These are phyloP conservation scores for Emys orbicularis DNA, from an alignment of 2,797 vertebrate genomes.

Conservation along the genomic window DNA sequence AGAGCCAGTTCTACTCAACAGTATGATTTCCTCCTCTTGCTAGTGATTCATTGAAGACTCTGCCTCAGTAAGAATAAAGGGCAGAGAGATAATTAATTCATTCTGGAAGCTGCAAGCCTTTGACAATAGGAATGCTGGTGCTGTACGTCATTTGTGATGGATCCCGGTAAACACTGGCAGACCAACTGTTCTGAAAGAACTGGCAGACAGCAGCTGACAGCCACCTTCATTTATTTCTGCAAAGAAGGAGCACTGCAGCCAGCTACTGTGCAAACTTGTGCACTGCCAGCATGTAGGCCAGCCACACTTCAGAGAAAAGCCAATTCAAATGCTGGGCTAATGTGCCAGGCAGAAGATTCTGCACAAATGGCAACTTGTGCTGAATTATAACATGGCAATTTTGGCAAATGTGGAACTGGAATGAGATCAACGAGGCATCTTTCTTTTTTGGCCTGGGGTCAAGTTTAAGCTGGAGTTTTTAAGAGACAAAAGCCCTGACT, in stretches of 20 bases:
- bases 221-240: neutral
- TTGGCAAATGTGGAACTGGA: neutral
- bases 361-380: neutral
- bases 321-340: neutral
- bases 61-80: neutral
- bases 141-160: neutral
- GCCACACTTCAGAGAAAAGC: neutral
- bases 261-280: neutral
- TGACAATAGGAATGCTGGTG: neutral
- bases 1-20: neutral
- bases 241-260: neutral
- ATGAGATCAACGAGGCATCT: neutral
- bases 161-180: neutral
- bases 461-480: neutral
- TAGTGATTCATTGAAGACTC: neutral
- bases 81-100: neutral
- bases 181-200: neutral
- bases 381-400: neutral
- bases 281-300: neutral
- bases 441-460: neutral
- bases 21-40: neutral
- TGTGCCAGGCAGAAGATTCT: neutral
- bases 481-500: neutral
- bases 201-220: neutral
- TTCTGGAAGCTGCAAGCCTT: neutral